Conservation (phyloP, 2,113 vertebrate genomes). For the Helogale parvula region DNA sequence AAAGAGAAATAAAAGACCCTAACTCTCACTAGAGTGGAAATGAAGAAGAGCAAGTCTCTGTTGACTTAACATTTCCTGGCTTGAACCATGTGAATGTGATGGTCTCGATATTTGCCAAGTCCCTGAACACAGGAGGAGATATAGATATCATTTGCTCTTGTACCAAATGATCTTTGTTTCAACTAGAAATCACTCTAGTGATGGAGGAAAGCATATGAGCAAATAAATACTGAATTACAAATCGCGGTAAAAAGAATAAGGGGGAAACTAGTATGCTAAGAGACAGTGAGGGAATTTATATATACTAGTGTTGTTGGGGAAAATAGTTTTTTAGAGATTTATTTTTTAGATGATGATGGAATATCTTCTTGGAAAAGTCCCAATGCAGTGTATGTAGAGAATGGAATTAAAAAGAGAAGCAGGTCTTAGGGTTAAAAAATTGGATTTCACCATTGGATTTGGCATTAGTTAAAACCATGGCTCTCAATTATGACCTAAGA, state of each 20-base stretch:
- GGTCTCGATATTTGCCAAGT: not conserved
- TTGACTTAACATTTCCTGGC: not conserved
- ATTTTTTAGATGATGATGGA: not conserved
- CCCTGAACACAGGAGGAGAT: not conserved
- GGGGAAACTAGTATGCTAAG: not conserved
- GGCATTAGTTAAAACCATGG: not conserved
- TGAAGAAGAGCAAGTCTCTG: not conserved
- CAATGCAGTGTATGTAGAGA: not conserved
- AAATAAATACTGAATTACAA: not conserved
- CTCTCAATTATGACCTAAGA: not conserved
- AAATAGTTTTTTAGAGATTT: not conserved
- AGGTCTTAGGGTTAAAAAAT: not conserved
- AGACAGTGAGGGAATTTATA: not conserved
- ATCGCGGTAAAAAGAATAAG: not conserved
- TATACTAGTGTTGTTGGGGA: not conserved
- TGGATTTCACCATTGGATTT: not conserved
- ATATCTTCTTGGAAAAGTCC: not conserved
- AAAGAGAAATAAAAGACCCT: not conserved
- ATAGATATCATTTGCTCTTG: not conserved
- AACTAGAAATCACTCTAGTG: not conserved
- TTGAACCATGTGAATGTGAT: not conserved
- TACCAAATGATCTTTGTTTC: not conserved
- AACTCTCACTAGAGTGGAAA: not conserved
- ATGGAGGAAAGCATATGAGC: not conserved
- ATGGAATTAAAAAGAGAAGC: not conserved